Evolutionary conservation across 2,113 vertebrate genomes (phyloP).

Genomic region (Pangasianodon hypophthalmus): DNA sequence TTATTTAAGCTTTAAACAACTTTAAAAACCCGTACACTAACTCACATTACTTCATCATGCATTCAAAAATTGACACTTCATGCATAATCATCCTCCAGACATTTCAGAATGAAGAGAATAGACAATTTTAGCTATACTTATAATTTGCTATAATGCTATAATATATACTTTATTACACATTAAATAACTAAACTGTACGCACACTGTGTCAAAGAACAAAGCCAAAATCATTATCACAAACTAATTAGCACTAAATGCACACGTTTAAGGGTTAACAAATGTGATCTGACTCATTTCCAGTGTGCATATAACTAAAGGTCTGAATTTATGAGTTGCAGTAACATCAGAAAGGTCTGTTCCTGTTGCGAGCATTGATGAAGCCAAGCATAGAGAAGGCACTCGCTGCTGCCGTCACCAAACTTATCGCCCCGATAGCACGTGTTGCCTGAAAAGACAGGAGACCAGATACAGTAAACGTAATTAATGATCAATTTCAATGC

Average conservation of each 20-base stretch:
- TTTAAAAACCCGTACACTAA: not conserved
- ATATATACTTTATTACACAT: not conserved
- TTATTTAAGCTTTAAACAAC: not conserved
- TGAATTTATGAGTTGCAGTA: not conserved
- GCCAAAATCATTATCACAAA: not conserved
- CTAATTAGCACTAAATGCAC: not conserved
- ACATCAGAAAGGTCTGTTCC: constrained; percentile 78
- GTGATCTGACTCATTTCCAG: not conserved
- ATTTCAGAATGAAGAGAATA: not conserved
- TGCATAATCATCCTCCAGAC: not conserved
- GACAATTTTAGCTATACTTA: not conserved
- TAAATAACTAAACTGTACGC: not conserved
- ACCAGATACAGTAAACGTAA: not conserved
- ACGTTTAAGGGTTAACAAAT: not conserved
- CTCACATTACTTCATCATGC: not conserved
- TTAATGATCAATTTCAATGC: not conserved
- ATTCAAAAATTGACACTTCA: not conserved
- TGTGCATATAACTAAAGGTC: not conserved
- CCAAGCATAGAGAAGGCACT: constrained; percentile 83
- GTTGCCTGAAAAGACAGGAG: constrained; percentile 76
- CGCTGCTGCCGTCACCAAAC: constrained; percentile 79
- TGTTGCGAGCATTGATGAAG: constrained; percentile 79
- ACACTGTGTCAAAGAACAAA: not conserved
- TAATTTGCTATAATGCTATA: not conserved
- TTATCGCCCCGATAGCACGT: constrained; percentile 79